Evolutionary conservation across 1,140 invertebrate genomes (phyloP).

Genomic region (Sycobia sp.): DNA sequence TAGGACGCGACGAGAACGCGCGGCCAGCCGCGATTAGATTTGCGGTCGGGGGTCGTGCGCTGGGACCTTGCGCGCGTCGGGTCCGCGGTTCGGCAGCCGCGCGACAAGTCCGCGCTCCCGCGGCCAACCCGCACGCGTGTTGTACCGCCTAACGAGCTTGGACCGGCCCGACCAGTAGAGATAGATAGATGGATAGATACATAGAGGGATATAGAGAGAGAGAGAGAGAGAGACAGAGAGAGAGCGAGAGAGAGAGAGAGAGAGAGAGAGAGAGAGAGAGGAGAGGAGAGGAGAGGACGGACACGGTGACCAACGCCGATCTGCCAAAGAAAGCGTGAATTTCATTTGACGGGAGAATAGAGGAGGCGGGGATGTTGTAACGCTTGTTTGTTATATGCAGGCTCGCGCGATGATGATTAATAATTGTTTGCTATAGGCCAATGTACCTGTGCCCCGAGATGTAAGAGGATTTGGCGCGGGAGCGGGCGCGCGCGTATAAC

Average conservation of each 20-base stretch:
- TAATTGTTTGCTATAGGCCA: slow-evolving; percentile 2
- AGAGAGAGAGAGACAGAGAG: too few species aligned
- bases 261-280: too few species aligned
- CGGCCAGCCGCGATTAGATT: slow-evolving; percentile 55
- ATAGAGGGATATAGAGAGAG: too few species aligned
- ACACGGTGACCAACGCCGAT: background rate
- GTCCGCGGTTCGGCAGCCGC: too few species aligned
- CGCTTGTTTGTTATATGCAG: background rate
- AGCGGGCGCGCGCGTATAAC: too few species aligned
- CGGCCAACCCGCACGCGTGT: too few species aligned
- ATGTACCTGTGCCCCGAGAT: background rate
- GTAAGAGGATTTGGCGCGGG: background rate
- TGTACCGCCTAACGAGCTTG: slow-evolving; percentile 56
- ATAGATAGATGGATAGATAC: too few species aligned
- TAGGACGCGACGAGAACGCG: slow-evolving; percentile 51
- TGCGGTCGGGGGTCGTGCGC: slow-evolving; percentile 45
- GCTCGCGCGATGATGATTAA: slow-evolving; percentile 6
- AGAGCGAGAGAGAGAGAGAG: too few species aligned
- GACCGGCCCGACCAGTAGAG: too few species aligned
- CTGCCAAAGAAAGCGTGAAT: background rate
- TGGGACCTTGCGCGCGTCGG: background rate
- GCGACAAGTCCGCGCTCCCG: slow-evolving; percentile 50
- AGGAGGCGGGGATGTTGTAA: too few species aligned
- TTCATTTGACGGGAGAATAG: background rate
- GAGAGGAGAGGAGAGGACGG: too few species aligned